Evolutionary conservation across 2,113 vertebrate species (phyloP).

Genomic region (Tringa solitaria): DNA sequence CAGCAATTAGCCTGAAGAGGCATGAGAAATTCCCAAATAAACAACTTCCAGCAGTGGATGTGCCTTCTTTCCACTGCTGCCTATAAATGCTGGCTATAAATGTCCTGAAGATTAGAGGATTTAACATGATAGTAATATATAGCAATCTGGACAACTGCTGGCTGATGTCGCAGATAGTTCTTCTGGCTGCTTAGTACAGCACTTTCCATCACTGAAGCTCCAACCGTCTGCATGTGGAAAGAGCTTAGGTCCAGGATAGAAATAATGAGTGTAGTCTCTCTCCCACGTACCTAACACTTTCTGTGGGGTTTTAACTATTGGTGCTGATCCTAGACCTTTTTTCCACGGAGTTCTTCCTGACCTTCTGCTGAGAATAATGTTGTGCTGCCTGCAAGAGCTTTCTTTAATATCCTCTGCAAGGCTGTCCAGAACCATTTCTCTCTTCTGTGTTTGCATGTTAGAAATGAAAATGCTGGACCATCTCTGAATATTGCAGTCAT

Average conservation of each 20-base stretch:
- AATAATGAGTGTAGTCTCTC: neutral
- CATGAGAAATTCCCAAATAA: neutral
- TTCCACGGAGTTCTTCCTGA: neutral
- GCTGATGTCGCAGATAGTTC: neutral
- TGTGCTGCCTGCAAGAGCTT: neutral
- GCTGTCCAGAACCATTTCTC: neutral
- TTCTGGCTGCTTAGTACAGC: neutral
- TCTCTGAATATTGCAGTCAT: neutral
- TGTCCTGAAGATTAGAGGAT: neutral
- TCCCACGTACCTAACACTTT: rapidly evolving
- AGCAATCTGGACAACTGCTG: neutral
- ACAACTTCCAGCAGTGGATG: neutral
- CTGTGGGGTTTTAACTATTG: neutral
- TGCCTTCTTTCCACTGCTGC: neutral
- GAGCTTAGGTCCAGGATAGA: neutral
- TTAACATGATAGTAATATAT: rapidly evolving
- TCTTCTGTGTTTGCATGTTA: neutral
- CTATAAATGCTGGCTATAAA: neutral
- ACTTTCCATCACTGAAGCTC: neutral
- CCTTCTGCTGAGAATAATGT: neutral
- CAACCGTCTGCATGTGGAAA: neutral
- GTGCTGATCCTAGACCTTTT: neutral
- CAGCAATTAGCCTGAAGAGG: neutral
- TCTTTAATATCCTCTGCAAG: neutral
- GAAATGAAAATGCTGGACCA: neutral